phyloP scores from a whole-genome alignment of 2,888 invertebrate species.

The Drosophila falleni region DNA sequence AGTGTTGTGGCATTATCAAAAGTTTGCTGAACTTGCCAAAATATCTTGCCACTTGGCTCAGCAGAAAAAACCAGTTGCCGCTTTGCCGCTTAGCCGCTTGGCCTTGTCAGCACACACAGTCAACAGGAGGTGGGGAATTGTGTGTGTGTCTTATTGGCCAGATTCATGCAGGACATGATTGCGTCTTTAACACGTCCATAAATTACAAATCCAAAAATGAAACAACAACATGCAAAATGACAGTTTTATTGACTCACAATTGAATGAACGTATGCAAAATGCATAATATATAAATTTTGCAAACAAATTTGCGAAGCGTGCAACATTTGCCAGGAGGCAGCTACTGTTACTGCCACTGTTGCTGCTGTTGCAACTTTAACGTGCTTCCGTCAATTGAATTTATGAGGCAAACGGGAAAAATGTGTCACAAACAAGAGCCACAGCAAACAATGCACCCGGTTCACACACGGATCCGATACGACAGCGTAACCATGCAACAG shows the following conservation, averaged over 20 bases:
- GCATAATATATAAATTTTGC: slow-evolving; percentile 52
- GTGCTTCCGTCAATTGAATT: slow-evolving; percentile 76
- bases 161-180: slow-evolving; percentile 12
- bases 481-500: slow-evolving; percentile 9
- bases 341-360: slow-evolving; percentile 32
- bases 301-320: slow-evolving; percentile 39
- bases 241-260: slow-evolving; percentile 12
- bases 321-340: slow-evolving; percentile 22
- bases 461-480: slow-evolving; percentile 10
- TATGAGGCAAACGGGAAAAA: slow-evolving; percentile 74
- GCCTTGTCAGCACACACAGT: slow-evolving; percentile 36
- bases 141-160: not conserved
- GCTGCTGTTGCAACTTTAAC: slow-evolving; percentile 68
- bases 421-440: slow-evolving; percentile 63
- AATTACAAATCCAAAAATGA: slow-evolving; percentile 36
- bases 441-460: slow-evolving; percentile 40
- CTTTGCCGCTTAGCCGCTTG: slow-evolving; percentile 10
- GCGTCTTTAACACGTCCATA: slow-evolving; percentile 48
- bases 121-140: not conserved
- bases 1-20: slow-evolving; percentile 47
- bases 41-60: slow-evolving; percentile 44
- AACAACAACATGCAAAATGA: not conserved
- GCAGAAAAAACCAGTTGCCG: slow-evolving; percentile 34
- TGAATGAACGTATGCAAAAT: slow-evolving; percentile 58
- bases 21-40: slow-evolving; percentile 66